Base-by-base conservation (phyloP, 2,888 invertebrate genomes). In the Phengaris arion region DNA sequence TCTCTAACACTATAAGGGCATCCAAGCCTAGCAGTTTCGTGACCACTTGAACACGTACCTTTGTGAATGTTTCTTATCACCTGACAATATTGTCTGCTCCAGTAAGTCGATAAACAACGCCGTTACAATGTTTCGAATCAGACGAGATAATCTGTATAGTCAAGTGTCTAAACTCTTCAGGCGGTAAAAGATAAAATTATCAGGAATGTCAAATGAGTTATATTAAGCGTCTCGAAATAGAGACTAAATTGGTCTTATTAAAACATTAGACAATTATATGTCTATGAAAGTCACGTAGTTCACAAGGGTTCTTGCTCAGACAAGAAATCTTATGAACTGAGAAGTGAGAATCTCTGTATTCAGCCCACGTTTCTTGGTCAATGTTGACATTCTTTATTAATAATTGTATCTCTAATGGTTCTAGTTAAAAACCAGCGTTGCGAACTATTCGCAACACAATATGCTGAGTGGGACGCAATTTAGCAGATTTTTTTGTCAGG, bases 81-180 rank as follows among this genome's bases (percentile, higher is more conserved):
- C 59, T 22, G 22, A 13, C 15, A 57, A 13, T 15, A 15, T n/a
- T n/a, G 59, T 59, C 59, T 59, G 59, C 57, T 57, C 9, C 22
- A 15, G 9, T 22, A 59, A 10, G 2, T 64, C 64, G 8, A 64
- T 64, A 35, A 64, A 35, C 64, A 64, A 64, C 35, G 12, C 35
- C 35, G 10, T 64, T 64, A 64, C 64, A 64, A 64, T 64, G 45
- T 64, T 35, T 35, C 35, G 15, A 64, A 64, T 64, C 64, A 64
- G 7, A 45, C 12, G 64, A 64, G 64, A 45, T 64, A 64, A 64
- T 64, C 64, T 59, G 22, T 6, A 5, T 9, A 64, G 35, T 64
- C 35, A 35, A 64, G 35, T 45, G 35, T 59, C 22, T 64, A 35
- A 13, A 64, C 64, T 64, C 35, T 12, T 10, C 45, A 64, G 22